Percentiles rank a stretch among this genome's conserved stretches.
Evolutionary conservation across 1,140 invertebrate species (phyloP).

Genomic region (Philotrypesis tridentata): DNA sequence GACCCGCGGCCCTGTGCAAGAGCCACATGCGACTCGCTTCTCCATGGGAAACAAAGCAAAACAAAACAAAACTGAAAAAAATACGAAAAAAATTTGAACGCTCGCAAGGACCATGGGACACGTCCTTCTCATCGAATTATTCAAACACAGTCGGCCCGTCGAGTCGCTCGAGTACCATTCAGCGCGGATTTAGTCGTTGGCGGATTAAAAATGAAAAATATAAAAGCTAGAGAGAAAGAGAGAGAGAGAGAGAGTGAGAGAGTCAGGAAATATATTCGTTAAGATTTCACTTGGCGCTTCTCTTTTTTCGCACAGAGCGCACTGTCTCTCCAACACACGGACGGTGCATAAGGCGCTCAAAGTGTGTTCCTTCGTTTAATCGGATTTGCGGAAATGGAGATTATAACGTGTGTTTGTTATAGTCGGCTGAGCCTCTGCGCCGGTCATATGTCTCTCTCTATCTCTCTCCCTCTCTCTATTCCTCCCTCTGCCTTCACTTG

Average conservation of each 20-base stretch:
- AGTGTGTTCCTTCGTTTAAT: slow-evolving; percentile 3
- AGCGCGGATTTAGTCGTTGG: background rate
- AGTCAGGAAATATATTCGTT: too few relatives aligned
- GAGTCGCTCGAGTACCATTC: background rate
- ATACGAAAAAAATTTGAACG: background rate
- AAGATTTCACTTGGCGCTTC: background rate
- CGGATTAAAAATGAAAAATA: background rate
- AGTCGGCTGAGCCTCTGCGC: background rate
- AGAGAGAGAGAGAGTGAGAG: too few relatives aligned
- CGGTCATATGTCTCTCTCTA: background rate
- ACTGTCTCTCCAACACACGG: background rate
- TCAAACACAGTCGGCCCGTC: background rate
- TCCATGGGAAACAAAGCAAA: too few relatives aligned
- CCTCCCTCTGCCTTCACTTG: background rate
- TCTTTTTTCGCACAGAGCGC: slow-evolving; percentile 15
- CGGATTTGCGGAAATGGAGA: slow-evolving; percentile 35
- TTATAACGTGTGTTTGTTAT: background rate
- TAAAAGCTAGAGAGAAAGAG: background rate
- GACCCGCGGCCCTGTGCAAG: background rate
- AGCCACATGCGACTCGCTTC: background rate
- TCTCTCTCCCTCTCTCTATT: background rate
- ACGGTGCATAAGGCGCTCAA: background rate
- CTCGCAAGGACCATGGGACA: background rate
- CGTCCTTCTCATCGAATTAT: background rate
- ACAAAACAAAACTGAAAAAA: background rate